Evolutionary conservation across 2,113 vertebrate species (phyloP).

Genomic region (Apaloderma vittatum): DNA sequence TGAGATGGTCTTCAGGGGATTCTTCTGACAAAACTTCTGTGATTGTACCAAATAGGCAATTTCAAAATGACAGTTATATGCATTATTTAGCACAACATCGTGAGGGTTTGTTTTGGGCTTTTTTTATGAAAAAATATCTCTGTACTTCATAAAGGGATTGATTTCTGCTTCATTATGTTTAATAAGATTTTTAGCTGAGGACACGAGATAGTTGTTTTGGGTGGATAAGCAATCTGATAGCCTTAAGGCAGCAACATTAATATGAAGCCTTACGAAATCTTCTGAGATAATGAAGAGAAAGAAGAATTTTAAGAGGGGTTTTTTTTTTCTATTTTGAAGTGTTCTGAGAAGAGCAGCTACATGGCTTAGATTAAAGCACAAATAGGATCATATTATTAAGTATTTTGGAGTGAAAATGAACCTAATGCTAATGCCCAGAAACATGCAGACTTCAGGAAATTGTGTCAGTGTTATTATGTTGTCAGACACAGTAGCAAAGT

Average conservation of each 20-base stretch:
- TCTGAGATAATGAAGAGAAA: background rate
- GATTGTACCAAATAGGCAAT: background rate
- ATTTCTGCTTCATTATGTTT: conserved; percentile 21
- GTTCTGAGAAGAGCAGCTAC: background rate
- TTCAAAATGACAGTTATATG: background rate
- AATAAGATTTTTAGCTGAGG: background rate
- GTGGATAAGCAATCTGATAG: background rate
- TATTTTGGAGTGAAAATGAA: background rate
- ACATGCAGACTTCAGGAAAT: background rate
- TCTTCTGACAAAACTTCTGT: background rate
- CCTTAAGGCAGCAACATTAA: background rate
- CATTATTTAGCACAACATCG: rapidly evolving
- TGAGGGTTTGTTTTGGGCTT: rapidly evolving
- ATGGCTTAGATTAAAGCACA: background rate
- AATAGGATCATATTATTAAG: background rate
- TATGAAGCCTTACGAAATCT: background rate
- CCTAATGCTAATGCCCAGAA: background rate
- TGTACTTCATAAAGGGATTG: background rate
- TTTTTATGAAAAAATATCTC: background rate
- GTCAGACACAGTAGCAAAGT: background rate
- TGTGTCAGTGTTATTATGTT: background rate
- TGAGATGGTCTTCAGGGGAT: background rate
- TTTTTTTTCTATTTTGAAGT: background rate
- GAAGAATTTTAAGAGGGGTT: background rate
- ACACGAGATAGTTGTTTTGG: background rate